Conservation (phyloP, 2,888 invertebrate genomes). For the Leptopilina syphax region DNA sequence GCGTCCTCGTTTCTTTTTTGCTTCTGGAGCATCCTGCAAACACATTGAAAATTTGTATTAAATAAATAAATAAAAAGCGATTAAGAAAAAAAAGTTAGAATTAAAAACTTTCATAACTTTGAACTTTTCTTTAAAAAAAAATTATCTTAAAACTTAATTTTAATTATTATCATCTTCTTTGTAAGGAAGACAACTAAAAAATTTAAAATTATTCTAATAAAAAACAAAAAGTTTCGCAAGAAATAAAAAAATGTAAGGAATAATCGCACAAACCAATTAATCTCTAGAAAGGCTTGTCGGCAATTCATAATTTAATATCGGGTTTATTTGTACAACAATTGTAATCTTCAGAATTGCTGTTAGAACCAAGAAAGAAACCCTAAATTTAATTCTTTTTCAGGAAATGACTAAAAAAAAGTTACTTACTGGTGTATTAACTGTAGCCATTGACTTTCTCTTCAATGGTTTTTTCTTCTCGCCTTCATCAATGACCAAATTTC, state of each 20-base stretch:
- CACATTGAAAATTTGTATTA: constrained; percentile 25
- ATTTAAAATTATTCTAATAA: too few species aligned
- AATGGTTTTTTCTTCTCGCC: constrained; percentile 71
- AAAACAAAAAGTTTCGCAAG: neutral
- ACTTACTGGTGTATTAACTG: constrained; percentile 67
- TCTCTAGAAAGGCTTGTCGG: constrained; percentile 77
- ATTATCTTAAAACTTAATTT: too few species aligned
- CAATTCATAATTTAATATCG: constrained; percentile 74
- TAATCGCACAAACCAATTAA: constrained; percentile 78
- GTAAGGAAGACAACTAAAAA: too few species aligned
- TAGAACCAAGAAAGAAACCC: constrained; percentile 43
- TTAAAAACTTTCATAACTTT: too few species aligned
- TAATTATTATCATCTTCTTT: too few species aligned
- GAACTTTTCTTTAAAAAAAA: too few species aligned
- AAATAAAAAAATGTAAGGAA: constrained; percentile 74
- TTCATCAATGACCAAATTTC: constrained; percentile 73
- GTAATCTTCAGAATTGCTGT: constrained; percentile 40
- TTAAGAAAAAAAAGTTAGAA: neutral
- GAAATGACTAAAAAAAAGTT: neutral
- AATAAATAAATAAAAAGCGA: neutral
- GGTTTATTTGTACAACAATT: constrained; percentile 61
- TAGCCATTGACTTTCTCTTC: constrained; percentile 67
- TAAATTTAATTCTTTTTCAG: neutral
- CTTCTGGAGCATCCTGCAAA: constrained; percentile 62
- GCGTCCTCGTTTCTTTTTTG: constrained; percentile 66